Evolutionary conservation across 2,888 invertebrate species (phyloP), one percentile per base, ranked within the genome.

Genomic region (Parapristionchus giblindavisi): DNA sequence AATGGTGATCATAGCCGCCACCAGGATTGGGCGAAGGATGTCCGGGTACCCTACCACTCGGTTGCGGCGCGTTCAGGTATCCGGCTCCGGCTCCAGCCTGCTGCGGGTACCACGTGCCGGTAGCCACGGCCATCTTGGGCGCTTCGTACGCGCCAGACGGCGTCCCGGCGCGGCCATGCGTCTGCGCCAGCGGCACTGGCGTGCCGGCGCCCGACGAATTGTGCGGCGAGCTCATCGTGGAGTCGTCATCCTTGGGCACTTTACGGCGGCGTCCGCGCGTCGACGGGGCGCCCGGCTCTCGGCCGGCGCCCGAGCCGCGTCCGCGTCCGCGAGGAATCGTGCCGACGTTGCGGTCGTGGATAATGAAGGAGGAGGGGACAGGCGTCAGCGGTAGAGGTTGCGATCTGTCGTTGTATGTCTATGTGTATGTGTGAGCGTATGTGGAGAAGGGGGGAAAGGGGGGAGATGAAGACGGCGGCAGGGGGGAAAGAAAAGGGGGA

Each of bases 301-400:
- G 27, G 43, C 43, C 65, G 1, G 27, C n/a, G 36, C 40, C 56
- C 14, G 29, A 14, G 21, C 72, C 72, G 3, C 71, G 36, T n/a
- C 71, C 71, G 21, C 71, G 71, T 40, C 71, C 71, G 1, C 72
- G 72, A 14, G 58, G 72, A 72, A 72, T 72, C 58, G 34, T 60
- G 51, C 36, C 27, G 21, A 24, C n/a, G n/a, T n/a, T n/a, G n/a
- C n/a, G 34, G 29, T 27, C 43, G 3, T 58, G 36, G n/a, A 38
- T 34, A 61, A 38, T 40, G 56, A 56, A 21, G 27, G 75, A 66
- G 70, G 21, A 5, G 17, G 32, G 54, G 73, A 68, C 29, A 61
- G 48, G 56, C 54, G 38, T 38, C 32, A 65, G 17, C 36, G 63
- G 74, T 52, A 56, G 58, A 54, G 75, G 70, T 61, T 38, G 34